Conservation (phyloP, 2,113 vertebrate species). For the Myrmecophaga tridactyla region DNA sequence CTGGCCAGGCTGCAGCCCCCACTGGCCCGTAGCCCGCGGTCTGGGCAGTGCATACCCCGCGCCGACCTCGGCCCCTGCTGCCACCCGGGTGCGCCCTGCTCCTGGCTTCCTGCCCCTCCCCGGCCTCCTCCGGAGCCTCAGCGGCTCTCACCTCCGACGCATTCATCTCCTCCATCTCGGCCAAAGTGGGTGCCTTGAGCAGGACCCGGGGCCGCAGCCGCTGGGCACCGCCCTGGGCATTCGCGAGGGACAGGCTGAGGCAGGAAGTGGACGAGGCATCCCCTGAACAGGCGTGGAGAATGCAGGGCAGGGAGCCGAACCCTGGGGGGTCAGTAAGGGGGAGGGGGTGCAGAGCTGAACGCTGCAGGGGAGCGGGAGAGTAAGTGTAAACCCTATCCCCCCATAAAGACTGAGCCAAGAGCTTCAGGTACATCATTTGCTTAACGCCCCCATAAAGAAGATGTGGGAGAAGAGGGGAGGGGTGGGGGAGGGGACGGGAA, state of each 20-base stretch:
- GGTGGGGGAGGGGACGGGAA: no score
- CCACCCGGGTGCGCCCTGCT: accelerated
- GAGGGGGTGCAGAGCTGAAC: neutral
- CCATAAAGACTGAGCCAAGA: no score
- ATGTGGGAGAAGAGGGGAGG: no score
- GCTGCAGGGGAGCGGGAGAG: neutral
- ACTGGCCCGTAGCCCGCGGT: neutral
- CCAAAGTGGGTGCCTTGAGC: constrained; percentile 95
- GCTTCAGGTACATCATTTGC: no score
- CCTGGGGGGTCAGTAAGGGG: constrained; percentile 58
- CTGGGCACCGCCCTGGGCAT: neutral
- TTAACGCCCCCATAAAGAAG: no score
- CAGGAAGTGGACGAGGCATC: constrained; percentile 91
- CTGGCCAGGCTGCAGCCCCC: no score
- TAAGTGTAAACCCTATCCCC: no score
- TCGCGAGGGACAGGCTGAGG: constrained; percentile 88
- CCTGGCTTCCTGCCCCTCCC: accelerated
- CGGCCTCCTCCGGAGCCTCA: no score
- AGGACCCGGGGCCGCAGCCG: constrained; percentile 86
- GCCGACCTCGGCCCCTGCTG: no score
- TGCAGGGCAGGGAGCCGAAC: constrained; percentile 95
- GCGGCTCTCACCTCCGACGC: constrained; percentile 88
- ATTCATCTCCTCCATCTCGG: constrained; percentile 98
- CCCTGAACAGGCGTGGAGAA: constrained; percentile 86
- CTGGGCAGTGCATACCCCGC: accelerated